Percentiles rank a stretch among this genome's conserved stretches.
These are phyloP conservation scores for Engraulis encrasicolus DNA, from an alignment of 2,113 vertebrate species.

Conservation along the genomic window DNA sequence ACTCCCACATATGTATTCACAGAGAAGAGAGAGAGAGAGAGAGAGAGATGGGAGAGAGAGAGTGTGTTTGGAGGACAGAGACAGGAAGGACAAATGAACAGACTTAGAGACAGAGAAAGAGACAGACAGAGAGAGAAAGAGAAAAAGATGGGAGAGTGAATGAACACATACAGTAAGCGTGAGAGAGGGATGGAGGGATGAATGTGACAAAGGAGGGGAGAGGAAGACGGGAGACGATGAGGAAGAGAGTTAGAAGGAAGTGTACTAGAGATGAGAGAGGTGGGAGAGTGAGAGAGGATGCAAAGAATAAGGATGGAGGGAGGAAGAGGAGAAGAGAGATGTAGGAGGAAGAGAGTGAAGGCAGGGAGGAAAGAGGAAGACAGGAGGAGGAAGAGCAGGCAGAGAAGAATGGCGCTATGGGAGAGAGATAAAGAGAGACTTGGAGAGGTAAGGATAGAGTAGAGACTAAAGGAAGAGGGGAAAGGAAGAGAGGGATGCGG, in stretches of 20 bases:
- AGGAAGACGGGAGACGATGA: no score
- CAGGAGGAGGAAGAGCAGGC: no score
- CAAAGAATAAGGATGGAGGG: neutral
- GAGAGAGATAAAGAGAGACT: neutral
- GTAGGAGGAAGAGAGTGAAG: neutral
- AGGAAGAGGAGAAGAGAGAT: neutral
- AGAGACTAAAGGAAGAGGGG: neutral
- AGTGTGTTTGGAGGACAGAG: neutral
- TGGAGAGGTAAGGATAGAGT: neutral
- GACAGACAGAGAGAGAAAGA: neutral
- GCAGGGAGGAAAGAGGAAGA: neutral
- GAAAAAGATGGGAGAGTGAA: no score
- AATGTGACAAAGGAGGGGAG: no score
- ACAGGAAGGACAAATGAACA: no score
- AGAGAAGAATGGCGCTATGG: no score
- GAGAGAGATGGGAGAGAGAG: neutral
- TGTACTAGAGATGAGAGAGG: no score
- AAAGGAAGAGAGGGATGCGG: neutral
- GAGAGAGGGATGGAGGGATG: no score
- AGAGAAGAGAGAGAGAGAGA: neutral
- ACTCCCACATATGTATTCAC: constrained; percentile 11
- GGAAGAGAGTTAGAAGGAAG: no score
- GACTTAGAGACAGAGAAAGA: neutral
- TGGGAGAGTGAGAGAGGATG: no score
- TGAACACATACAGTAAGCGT: no score